Conservation (phyloP, 2,797 vertebrate species). For the Characodon lateralis region DNA sequence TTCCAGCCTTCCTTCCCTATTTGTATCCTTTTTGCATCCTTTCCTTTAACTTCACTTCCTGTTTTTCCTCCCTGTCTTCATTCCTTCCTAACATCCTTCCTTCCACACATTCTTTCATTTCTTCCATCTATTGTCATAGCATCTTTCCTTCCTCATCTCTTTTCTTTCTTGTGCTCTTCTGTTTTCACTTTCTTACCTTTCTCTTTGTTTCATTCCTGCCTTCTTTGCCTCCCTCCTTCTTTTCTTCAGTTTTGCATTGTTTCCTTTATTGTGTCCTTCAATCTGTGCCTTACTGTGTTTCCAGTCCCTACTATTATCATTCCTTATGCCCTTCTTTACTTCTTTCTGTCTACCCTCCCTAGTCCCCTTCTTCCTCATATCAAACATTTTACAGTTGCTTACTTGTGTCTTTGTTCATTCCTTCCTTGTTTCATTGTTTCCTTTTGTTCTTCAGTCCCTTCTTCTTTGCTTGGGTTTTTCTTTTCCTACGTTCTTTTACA, state of each 20-base stretch:
- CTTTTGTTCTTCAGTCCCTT: not conserved
- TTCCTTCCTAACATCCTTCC: not conserved
- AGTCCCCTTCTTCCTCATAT: not conserved
- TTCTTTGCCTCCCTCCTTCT: not conserved
- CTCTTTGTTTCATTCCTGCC: too few relatives aligned
- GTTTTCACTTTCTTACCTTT: too few relatives aligned
- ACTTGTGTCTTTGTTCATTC: not conserved
- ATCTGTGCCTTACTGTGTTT: not conserved
- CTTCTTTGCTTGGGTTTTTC: too few relatives aligned
- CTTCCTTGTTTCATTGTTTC: not conserved
- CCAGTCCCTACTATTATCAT: too few relatives aligned
- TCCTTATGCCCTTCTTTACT: too few relatives aligned
- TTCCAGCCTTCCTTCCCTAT: not conserved
- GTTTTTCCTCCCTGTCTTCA: too few relatives aligned
- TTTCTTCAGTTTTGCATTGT: not conserved
- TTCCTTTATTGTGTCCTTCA: too few relatives aligned
- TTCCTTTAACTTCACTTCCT: not conserved
- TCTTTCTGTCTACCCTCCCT: too few relatives aligned
- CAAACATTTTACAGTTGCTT: not conserved
- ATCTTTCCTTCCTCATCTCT: not conserved
- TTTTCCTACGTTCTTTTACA: not conserved
- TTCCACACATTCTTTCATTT: not conserved
- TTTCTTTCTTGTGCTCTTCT: too few relatives aligned
- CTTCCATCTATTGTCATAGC: not conserved
- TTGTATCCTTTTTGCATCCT: not conserved